These are phyloP conservation scores for Phalanger gymnotis DNA, from an alignment of 2,797 vertebrate genomes.

Conservation along the genomic window DNA sequence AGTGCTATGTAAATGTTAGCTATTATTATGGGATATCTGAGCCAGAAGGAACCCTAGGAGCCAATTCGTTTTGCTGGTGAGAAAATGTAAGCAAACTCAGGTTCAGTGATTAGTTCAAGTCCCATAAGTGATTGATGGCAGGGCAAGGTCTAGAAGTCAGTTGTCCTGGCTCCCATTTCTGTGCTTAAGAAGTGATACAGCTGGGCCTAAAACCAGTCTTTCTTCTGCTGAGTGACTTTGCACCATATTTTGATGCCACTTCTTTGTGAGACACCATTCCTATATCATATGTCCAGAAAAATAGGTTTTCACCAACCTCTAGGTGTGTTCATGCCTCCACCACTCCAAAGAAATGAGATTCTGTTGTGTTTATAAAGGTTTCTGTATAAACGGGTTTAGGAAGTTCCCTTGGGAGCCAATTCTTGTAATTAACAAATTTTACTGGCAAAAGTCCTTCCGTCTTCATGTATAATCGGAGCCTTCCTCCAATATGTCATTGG, in stretches of 20 bases:
- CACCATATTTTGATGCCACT: not conserved
- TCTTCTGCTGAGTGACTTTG: not conserved
- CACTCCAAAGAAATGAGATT: not conserved
- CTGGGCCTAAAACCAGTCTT: not conserved
- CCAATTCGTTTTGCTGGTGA: not conserved
- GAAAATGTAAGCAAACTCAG: not conserved
- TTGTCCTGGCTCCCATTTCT: not conserved
- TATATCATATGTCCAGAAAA: not conserved
- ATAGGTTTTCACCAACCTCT: not conserved
- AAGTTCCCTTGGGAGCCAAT: not conserved
- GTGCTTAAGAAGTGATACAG: not conserved
- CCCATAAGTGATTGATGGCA: not conserved
- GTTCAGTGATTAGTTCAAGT: not conserved
- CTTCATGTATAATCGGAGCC: conserved; percentile 42
- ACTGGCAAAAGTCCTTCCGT: conserved; percentile 36
- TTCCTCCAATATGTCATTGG: not conserved
- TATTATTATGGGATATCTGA: not conserved
- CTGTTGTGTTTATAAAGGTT: conserved; percentile 11
- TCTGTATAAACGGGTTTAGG: conserved; percentile 20
- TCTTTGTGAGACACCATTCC: not conserved
- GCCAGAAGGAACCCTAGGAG: not conserved
- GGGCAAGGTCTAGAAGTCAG: not conserved
- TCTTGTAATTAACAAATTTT: conserved; percentile 2
- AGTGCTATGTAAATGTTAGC: not conserved
- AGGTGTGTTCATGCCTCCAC: not conserved